These are phyloP conservation scores for Aspidoscelis tigris DNA, from an alignment of 2,113 vertebrate species.

Conservation along the genomic window DNA sequence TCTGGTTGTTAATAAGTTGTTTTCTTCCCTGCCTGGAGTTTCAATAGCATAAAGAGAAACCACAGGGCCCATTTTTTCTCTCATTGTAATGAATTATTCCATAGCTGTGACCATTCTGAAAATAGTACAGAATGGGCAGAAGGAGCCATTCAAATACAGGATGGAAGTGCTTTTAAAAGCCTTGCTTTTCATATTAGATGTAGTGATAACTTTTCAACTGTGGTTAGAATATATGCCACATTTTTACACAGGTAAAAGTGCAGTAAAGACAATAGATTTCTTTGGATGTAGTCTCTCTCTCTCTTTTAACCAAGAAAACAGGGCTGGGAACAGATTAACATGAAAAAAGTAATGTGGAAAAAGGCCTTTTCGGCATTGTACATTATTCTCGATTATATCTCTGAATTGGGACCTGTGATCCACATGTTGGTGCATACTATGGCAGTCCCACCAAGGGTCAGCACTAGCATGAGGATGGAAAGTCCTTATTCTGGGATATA, in stretches of 20 bases:
- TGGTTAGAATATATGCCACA: slow-evolving; percentile 36
- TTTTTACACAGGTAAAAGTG: slow-evolving; percentile 58
- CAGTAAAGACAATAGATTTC: slow-evolving; percentile 13
- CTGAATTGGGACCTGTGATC: too few relatives aligned
- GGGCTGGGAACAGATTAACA: neutral
- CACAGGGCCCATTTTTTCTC: slow-evolving; percentile 23
- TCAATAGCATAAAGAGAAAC: slow-evolving; percentile 57
- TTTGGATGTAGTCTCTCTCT: neutral
- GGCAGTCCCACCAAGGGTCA: too few relatives aligned
- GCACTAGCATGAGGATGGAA: too few relatives aligned
- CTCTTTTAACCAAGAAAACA: neutral
- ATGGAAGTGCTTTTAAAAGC: slow-evolving; percentile 40
- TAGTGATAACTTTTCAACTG: slow-evolving; percentile 29
- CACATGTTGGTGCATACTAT: too few relatives aligned
- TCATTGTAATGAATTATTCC: slow-evolving; percentile 27
- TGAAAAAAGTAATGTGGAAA: neutral
- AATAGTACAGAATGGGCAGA: slow-evolving; percentile 20
- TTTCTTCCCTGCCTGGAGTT: slow-evolving; percentile 39
- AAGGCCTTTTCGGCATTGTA: neutral
- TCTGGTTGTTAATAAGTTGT: slow-evolving; percentile 15
- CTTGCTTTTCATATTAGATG: slow-evolving; percentile 36
- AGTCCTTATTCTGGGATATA: too few relatives aligned
- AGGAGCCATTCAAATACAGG: slow-evolving; percentile 47
- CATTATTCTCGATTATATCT: too few relatives aligned
- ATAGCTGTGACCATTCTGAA: slow-evolving; percentile 25